Conservation (phyloP, 2,888 invertebrate genomes). For the Drosophila siamana region DNA sequence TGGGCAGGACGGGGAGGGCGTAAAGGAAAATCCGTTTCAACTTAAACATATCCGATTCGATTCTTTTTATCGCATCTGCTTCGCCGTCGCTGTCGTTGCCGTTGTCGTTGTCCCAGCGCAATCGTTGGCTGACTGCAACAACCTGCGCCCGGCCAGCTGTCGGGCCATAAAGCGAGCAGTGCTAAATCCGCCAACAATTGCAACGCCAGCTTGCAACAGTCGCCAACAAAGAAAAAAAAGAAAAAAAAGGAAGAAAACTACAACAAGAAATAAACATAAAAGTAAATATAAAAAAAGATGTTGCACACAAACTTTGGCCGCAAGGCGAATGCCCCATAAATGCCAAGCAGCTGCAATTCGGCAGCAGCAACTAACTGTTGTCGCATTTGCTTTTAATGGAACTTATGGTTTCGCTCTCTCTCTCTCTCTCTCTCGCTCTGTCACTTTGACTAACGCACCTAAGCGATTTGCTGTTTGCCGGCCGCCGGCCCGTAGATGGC, state of each 20-base stretch:
- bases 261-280: no score
- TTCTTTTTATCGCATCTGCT: constrained; percentile 60
- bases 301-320: constrained; percentile 63
- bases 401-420: no score
- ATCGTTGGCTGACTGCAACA: constrained; percentile 25
- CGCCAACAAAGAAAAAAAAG: no score
- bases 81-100: not conserved
- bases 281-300: constrained; percentile 32
- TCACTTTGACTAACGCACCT: constrained; percentile 20
- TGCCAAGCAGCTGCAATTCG: constrained; percentile 55
- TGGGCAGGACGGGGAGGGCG: not conserved
- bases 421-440: no score
- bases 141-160: constrained; percentile 51
- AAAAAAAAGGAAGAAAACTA: no score
- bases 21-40: constrained; percentile 65
- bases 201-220: constrained; percentile 52
- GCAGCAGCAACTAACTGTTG: no score
- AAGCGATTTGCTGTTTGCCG: not conserved
- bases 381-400: no score
- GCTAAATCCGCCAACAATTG: constrained; percentile 72
- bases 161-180: constrained; percentile 71
- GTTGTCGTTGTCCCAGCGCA: constrained; percentile 11
- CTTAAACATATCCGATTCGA: constrained; percentile 72
- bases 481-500: not conserved
- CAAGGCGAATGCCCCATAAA: constrained; percentile 61